phyloP scores from a whole-genome alignment of 2,888 invertebrate species.

The Notodonta dromedarius region DNA sequence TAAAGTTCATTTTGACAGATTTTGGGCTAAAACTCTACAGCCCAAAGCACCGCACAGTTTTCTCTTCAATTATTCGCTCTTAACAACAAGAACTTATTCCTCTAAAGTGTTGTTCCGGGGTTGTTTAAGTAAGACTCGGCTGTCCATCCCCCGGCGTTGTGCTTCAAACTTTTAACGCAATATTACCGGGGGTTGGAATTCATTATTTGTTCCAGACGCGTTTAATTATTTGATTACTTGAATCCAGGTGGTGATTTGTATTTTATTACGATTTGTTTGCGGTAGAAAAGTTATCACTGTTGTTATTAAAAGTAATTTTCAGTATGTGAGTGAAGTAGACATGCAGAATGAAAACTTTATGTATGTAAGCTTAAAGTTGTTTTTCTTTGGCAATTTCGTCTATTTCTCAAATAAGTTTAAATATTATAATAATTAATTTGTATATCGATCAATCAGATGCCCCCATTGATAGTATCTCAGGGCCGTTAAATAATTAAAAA shows the following conservation, averaged over 20 bases:
- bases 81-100: constrained; percentile 2
- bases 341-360: too few relatives aligned
- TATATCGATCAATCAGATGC: background rate
- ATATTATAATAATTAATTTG: background rate
- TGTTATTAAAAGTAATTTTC: too few relatives aligned
- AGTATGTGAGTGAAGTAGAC: too few relatives aligned
- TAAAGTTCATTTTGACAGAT: too few relatives aligned
- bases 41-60: too few relatives aligned
- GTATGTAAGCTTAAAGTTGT: too few relatives aligned
- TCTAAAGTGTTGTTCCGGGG: constrained; percentile 17
- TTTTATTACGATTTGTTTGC: background rate
- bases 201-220: background rate
- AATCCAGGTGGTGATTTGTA: background rate
- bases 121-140: constrained; percentile 25
- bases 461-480: background rate
- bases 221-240: background rate
- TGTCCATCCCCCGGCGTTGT: constrained; percentile 18
- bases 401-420: too few relatives aligned
- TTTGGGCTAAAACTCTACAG: background rate
- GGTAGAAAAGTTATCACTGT: too few relatives aligned
- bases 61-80: constrained; percentile 9
- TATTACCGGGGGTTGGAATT: constrained; percentile 13
- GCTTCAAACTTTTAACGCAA: constrained; percentile 24
- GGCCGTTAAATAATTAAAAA: background rate
- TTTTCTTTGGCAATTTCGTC: too few relatives aligned